phyloP scores from a whole-genome alignment of 1,140 invertebrate species.

The Lepidotrigona ventralis region DNA sequence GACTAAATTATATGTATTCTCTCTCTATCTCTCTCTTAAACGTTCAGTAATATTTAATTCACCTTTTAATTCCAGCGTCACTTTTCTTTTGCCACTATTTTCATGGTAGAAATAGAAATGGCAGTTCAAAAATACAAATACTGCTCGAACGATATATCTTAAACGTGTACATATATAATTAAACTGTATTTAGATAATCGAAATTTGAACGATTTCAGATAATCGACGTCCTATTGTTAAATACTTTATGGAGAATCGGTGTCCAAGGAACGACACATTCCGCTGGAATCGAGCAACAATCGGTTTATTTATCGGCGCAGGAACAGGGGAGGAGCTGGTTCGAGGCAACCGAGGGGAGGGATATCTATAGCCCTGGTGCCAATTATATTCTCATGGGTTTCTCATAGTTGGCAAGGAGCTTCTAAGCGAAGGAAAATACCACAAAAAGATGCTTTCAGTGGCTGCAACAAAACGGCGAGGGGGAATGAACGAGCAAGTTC shows the following conservation, averaged over 20 bases:
- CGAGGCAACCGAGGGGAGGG: background rate
- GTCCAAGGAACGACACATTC: background rate
- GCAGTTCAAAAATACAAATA: no score
- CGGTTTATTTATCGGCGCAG: background rate
- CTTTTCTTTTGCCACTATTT: no score
- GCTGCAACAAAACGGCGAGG: constrained; percentile 46
- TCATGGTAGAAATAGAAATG: no score
- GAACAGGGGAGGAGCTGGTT: constrained; percentile 23
- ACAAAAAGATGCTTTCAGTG: constrained; percentile 48
- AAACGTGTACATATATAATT: no score
- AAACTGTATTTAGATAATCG: no score
- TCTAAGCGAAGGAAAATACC: constrained; percentile 38
- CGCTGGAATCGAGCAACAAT: background rate
- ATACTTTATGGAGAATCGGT: background rate
- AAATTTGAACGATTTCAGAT: no score
- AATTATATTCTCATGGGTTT: constrained; percentile 73
- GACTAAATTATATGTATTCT: no score
- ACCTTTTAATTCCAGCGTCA: no score
- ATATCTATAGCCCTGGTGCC: constrained; percentile 47
- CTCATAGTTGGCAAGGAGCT: constrained; percentile 28
- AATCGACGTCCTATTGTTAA: no score
- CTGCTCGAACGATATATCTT: no score
- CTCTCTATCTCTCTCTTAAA: no score
- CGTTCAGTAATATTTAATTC: no score
- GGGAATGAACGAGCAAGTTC: constrained; percentile 33